phyloP scores from a whole-genome alignment of 2,113 vertebrate genomes.

The Hypomesus transpacificus region DNA sequence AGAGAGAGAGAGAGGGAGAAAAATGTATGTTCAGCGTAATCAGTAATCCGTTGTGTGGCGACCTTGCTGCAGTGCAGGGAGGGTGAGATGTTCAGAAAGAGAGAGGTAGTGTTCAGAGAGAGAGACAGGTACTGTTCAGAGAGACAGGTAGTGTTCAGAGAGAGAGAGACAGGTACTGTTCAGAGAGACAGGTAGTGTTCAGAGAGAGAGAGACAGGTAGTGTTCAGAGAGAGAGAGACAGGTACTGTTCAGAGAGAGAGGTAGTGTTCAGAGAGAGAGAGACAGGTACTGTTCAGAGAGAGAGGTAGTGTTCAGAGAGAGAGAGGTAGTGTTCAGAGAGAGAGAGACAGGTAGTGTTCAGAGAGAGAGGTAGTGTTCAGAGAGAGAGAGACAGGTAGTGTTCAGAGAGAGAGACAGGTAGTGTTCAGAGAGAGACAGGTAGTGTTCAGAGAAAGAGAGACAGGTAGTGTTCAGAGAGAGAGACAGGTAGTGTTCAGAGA shows the following conservation, averaged over 20 bases:
- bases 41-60: slow-evolving; percentile 41
- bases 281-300: not conserved
- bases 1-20: slow-evolving; percentile 10
- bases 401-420: not conserved
- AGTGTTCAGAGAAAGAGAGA: not conserved
- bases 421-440: not conserved
- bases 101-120: not conserved
- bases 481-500: not conserved
- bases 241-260: not conserved
- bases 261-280: not conserved
- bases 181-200: not conserved
- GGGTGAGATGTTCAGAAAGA: slow-evolving; percentile 41
- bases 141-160: not conserved
- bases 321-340: not conserved
- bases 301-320: slow-evolving; percentile 42
- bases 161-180: not conserved
- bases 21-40: slow-evolving; percentile 42
- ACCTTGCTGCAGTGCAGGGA: slow-evolving; percentile 41
- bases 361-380: not conserved
- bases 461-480: not conserved
- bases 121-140: slow-evolving; percentile 1
- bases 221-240: not conserved
- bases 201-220: slow-evolving; percentile 1
- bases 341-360: not conserved
- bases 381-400: not conserved